Evolutionary conservation across 2,113 vertebrate genomes (phyloP).

Genomic region (Taxidea taxus): DNA sequence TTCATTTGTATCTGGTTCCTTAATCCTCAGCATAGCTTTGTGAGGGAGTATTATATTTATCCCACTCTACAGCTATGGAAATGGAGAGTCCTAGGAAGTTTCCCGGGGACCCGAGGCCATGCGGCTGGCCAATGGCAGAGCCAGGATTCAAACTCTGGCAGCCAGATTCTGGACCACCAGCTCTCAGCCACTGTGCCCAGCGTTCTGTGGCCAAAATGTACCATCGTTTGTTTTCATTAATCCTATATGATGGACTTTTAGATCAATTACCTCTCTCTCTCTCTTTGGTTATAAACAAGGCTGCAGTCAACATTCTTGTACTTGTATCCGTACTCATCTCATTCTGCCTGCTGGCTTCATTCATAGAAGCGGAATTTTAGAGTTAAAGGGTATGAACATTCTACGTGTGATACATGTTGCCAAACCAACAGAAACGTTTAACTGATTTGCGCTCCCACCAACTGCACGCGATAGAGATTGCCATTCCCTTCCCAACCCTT

Average conservation of each 20-base stretch:
- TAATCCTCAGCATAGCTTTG: background rate
- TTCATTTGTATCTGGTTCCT: background rate
- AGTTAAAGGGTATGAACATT: constrained; percentile 36
- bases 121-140: background rate
- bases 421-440: background rate
- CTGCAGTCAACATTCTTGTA: constrained; percentile 23
- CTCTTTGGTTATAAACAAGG: background rate
- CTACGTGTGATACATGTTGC: background rate
- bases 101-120: background rate
- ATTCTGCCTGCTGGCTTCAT: constrained; percentile 38
- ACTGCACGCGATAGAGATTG: background rate
- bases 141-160: background rate
- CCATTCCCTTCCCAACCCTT: background rate
- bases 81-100: background rate
- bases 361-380: constrained; percentile 33
- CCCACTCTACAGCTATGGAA: constrained; percentile 24
- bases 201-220: background rate
- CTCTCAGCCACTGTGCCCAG: background rate
- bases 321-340: background rate
- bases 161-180: background rate
- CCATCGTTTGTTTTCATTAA: constrained; percentile 36
- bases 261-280: background rate
- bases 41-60: background rate
- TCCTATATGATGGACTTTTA: background rate
- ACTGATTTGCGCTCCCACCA: background rate